Evolutionary conservation across 2,797 vertebrate genomes (phyloP).

Genomic region (Rachycentron canadum): DNA sequence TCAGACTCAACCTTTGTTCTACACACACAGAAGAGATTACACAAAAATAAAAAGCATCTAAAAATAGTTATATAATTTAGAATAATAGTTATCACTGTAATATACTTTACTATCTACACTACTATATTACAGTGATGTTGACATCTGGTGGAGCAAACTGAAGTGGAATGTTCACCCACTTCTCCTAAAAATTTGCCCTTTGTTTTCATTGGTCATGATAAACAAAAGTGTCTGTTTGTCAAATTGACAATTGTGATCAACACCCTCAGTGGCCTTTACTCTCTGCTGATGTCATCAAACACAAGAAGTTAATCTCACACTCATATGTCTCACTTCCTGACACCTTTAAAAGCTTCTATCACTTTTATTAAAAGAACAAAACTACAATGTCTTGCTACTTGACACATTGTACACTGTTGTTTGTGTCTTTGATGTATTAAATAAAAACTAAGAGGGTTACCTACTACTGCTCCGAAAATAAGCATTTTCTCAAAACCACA

Average conservation of each 20-base stretch:
- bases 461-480: too few relatives aligned
- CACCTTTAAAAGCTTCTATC: constrained; percentile 5
- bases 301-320: constrained; percentile 10
- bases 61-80: too few relatives aligned
- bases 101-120: too few relatives aligned
- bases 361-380: not conserved
- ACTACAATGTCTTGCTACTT: not conserved
- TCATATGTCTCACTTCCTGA: constrained; percentile 2
- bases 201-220: not conserved
- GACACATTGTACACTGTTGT: too few relatives aligned
- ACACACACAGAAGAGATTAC: not conserved
- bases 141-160: not conserved
- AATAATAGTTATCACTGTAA: too few relatives aligned
- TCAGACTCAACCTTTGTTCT: not conserved
- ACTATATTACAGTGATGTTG: not conserved
- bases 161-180: not conserved
- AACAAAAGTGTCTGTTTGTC: constrained; percentile 5
- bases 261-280: constrained; percentile 2
- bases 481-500: too few relatives aligned
- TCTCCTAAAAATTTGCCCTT: not conserved
- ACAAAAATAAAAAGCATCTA: not conserved
- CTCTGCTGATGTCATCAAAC: not conserved
- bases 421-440: too few relatives aligned
- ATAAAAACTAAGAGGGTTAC: too few relatives aligned
- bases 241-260: constrained; percentile 17